Evolutionary conservation across 2,888 invertebrate species (phyloP).

Genomic region (Micoletzkya japonica): DNA sequence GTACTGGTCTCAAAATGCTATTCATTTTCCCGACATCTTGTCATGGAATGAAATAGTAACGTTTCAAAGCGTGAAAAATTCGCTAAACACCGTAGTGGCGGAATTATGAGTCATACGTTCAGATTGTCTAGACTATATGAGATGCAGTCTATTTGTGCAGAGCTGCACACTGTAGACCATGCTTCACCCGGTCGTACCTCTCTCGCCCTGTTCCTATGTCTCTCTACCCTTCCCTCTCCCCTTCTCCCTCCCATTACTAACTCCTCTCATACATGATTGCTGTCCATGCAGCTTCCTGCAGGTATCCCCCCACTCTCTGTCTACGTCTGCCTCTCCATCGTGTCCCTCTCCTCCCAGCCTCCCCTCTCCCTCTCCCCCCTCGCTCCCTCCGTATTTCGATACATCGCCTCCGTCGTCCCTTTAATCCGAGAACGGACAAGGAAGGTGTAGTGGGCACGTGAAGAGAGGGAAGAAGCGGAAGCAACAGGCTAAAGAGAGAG

Average conservation of each 20-base stretch:
- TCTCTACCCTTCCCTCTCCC: not conserved
- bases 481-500: not conserved
- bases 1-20: too few relatives aligned
- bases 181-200: too few relatives aligned
- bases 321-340: slow-evolving; percentile 1
- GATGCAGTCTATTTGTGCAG: too few relatives aligned
- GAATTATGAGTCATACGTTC: too few relatives aligned
- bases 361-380: not conserved
- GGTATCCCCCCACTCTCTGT: slow-evolving; percentile 1
- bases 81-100: too few relatives aligned
- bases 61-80: too few relatives aligned
- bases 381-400: not conserved
- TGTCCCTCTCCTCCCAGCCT: not conserved
- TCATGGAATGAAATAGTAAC: too few relatives aligned
- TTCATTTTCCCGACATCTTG: too few relatives aligned
- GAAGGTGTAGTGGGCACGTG: not conserved
- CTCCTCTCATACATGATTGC: not conserved
- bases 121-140: too few relatives aligned
- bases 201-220: too few relatives aligned
- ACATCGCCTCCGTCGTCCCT: not conserved
- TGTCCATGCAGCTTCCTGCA: not conserved
- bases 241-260: not conserved
- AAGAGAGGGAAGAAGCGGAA: too few relatives aligned
- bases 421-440: not conserved
- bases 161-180: too few relatives aligned